These are phyloP conservation scores for Lepilemur ruficaudatus DNA, from an alignment of 2,797 vertebrate species.

Conservation along the genomic window DNA sequence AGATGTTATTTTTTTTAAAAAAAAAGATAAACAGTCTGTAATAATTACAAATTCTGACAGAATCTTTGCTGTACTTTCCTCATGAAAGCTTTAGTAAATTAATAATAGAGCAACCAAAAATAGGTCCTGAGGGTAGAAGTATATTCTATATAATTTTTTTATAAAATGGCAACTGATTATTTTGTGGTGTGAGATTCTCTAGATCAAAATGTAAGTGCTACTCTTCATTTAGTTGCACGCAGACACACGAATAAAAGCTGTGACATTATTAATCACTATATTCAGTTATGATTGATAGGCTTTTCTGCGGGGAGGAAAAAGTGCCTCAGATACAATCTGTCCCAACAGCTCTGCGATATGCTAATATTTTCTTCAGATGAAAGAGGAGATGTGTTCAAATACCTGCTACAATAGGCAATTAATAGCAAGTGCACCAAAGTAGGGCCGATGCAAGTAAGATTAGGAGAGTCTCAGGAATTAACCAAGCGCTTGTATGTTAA, in stretches of 20 bases:
- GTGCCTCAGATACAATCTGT: conserved; percentile 84
- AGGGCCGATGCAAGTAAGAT: not conserved
- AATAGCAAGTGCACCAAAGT: not conserved
- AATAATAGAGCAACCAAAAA: conserved; percentile 73
- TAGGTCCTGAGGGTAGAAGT: conserved; percentile 61
- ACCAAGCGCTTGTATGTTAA: not conserved
- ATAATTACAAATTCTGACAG: conserved; percentile 23
- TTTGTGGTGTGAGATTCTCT: conserved; percentile 59
- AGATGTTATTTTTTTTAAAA: not conserved
- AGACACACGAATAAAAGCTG: conserved; percentile 77
- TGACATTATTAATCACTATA: conserved; percentile 80
- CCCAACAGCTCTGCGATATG: conserved; percentile 82
- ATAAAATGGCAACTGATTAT: conserved; percentile 66
- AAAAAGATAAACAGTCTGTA: not conserved
- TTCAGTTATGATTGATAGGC: conserved; percentile 82
- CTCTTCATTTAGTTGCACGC: conserved; percentile 58
- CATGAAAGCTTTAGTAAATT: conserved; percentile 62
- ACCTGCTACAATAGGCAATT: conserved; percentile 64
- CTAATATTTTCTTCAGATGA: conserved; percentile 82
- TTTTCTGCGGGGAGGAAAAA: conserved; percentile 78
- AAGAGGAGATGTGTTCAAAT: conserved; percentile 80
- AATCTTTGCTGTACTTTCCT: not conserved
- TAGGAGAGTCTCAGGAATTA: not conserved
- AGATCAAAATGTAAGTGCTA: conserved; percentile 50
- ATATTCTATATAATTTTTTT: conserved; percentile 67